These are phyloP conservation scores for Trisateles emortualis DNA, from an alignment of 2,888 invertebrate species.

Conservation along the genomic window DNA sequence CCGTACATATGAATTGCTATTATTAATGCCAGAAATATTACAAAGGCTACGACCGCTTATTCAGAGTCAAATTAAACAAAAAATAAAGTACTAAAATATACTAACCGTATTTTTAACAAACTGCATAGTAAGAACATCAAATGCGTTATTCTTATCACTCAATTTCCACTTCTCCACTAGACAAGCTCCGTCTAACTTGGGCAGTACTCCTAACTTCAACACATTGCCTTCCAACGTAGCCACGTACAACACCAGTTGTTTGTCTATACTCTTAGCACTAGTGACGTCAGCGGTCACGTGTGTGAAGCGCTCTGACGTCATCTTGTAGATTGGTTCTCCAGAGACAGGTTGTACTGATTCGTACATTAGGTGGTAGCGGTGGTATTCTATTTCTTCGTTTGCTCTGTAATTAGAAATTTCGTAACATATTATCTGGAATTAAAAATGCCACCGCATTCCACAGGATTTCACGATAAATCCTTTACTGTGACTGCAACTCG, in stretches of 20 bases:
- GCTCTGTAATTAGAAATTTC: no score
- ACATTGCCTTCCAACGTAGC: slow-evolving; percentile 92
- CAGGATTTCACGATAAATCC: no score
- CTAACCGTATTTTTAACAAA: slow-evolving; percentile 93
- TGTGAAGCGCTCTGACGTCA: slow-evolving; percentile 90
- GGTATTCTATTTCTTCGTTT: slow-evolving; percentile 88
- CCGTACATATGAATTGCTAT: no score
- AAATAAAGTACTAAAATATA: no score
- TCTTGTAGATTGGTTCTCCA: slow-evolving; percentile 89
- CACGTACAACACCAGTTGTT: slow-evolving; percentile 93
- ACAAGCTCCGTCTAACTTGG: slow-evolving; percentile 91
- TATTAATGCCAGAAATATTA: no score
- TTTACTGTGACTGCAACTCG: no score
- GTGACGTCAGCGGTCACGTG: slow-evolving; percentile 94
- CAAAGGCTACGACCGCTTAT: no score
- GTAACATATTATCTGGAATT: no score
- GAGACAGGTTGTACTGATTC: slow-evolving; percentile 92
- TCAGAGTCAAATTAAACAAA: no score
- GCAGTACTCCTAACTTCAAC: slow-evolving; percentile 93
- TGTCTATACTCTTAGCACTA: slow-evolving; percentile 89
- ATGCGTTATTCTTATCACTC: slow-evolving; percentile 82
- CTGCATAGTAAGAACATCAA: slow-evolving; percentile 89
- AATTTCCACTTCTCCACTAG: slow-evolving; percentile 94
- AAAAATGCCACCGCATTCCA: no score
- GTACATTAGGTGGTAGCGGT: slow-evolving; percentile 95